These are phyloP conservation scores for Synanthedon formicaeformis DNA, from an alignment of 2,888 invertebrate genomes.

Conservation along the genomic window DNA sequence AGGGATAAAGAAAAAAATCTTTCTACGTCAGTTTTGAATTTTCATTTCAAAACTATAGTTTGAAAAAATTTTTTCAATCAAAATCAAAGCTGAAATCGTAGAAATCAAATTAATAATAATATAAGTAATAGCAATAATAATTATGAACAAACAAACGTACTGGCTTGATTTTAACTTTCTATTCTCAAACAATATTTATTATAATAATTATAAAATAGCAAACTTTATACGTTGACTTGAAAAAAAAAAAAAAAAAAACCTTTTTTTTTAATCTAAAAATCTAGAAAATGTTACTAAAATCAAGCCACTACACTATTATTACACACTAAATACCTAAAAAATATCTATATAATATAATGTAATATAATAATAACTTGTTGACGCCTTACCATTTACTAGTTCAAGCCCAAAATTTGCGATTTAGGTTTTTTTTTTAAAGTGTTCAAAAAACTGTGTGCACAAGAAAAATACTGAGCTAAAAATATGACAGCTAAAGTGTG, in stretches of 20 bases:
- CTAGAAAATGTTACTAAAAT: background rate
- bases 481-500: background rate
- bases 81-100: conserved; percentile 46
- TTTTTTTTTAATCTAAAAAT: background rate
- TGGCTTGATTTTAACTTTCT: too few relatives aligned
- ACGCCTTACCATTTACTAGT: conserved; percentile 18
- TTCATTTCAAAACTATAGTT: conserved; percentile 1
- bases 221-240: too few relatives aligned
- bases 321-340: background rate
- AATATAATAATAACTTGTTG: conserved; percentile 23
- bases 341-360: conserved; percentile 8
- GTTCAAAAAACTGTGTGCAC: background rate
- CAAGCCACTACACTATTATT: background rate
- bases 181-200: too few relatives aligned
- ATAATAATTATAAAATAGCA: too few relatives aligned
- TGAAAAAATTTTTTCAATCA: conserved; percentile 9
- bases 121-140: too few relatives aligned
- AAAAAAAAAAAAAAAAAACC: background rate
- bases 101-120: conserved; percentile 18
- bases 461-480: background rate
- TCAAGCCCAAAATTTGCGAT: conserved; percentile 4
- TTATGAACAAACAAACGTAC: too few relatives aligned
- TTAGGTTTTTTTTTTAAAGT: background rate
- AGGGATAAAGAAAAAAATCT: conserved; percentile 23
- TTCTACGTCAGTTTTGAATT: conserved; percentile 40